Evolutionary conservation across 2,797 vertebrate species (phyloP).

Genomic region (Pangasius mekongensis): DNA sequence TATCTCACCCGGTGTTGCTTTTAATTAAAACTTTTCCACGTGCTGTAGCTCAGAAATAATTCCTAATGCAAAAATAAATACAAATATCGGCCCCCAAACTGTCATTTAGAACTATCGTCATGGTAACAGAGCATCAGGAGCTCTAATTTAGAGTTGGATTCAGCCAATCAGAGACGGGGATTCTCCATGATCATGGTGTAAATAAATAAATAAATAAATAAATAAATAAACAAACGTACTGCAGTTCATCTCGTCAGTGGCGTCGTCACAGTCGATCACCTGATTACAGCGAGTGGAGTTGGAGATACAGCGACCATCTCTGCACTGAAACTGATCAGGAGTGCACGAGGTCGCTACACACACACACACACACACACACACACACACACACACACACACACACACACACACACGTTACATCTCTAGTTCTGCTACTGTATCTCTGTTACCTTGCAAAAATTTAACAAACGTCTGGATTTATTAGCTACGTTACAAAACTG

Average conservation of each 20-base stretch:
- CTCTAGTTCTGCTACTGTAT: not conserved
- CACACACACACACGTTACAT: not conserved
- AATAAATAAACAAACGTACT: slow-evolving; percentile 73
- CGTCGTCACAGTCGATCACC: slow-evolving; percentile 91
- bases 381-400: slow-evolving; percentile 33
- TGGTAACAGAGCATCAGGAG: not conserved
- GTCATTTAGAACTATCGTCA: not conserved
- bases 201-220: not conserved
- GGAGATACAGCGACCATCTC: slow-evolving; percentile 86
- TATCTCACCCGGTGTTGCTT: not conserved
- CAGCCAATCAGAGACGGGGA: not conserved
- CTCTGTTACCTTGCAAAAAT: not conserved
- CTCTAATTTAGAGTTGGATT: not conserved
- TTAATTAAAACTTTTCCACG: not conserved
- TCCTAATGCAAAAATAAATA: not conserved
- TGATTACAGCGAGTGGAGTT: slow-evolving; percentile 93
- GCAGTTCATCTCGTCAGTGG: slow-evolving; percentile 94
- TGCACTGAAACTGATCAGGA: slow-evolving; percentile 85
- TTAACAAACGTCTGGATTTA: not conserved
- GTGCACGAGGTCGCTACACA: slow-evolving; percentile 76
- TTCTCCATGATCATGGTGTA: not conserved
- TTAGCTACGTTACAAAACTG: not conserved
- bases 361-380: slow-evolving; percentile 33
- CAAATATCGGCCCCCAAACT: not conserved
- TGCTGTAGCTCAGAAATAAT: not conserved